These are phyloP conservation scores for Hucho hucho DNA, from an alignment of 2,113 vertebrate species.

Conservation along the genomic window DNA sequence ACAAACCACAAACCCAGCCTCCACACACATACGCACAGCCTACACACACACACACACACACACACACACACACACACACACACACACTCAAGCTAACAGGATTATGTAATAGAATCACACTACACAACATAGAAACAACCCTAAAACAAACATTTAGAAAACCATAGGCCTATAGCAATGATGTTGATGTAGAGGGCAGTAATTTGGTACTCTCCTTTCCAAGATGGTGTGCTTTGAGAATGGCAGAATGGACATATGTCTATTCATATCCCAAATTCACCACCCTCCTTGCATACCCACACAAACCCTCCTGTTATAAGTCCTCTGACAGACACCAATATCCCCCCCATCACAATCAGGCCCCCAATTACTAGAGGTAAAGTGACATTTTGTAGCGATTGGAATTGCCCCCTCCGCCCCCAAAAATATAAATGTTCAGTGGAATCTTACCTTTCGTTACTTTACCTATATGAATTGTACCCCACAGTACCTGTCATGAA, in stretches of 20 bases:
- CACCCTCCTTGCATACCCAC: constrained; percentile 32
- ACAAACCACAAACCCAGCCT: constrained; percentile 25
- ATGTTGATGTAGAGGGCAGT: constrained; percentile 20
- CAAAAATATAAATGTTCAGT: too few relatives aligned
- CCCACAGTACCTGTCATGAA: constrained; percentile 67
- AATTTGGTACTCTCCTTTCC: constrained; percentile 32
- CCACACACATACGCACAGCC: constrained; percentile 26
- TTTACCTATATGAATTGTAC: too few relatives aligned
- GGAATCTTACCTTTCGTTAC: too few relatives aligned
- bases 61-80: constrained; percentile 15
- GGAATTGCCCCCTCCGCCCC: too few relatives aligned
- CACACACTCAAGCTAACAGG: background rate
- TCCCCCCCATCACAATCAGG: too few relatives aligned
- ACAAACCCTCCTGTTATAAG: constrained; percentile 29
- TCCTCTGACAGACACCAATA: constrained; percentile 27
- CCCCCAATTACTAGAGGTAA: too few relatives aligned
- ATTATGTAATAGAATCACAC: background rate
- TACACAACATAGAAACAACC: constrained; percentile 16
- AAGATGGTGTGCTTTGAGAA: constrained; percentile 57
- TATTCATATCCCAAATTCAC: constrained; percentile 18
- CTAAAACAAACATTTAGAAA: constrained; percentile 10
- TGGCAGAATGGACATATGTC: constrained; percentile 52
- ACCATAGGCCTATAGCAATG: constrained; percentile 3
- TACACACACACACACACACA: constrained; percentile 21
- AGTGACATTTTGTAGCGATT: too few relatives aligned